phyloP scores from a whole-genome alignment of 2,888 invertebrate genomes.

The Mellilla xanthometata region DNA sequence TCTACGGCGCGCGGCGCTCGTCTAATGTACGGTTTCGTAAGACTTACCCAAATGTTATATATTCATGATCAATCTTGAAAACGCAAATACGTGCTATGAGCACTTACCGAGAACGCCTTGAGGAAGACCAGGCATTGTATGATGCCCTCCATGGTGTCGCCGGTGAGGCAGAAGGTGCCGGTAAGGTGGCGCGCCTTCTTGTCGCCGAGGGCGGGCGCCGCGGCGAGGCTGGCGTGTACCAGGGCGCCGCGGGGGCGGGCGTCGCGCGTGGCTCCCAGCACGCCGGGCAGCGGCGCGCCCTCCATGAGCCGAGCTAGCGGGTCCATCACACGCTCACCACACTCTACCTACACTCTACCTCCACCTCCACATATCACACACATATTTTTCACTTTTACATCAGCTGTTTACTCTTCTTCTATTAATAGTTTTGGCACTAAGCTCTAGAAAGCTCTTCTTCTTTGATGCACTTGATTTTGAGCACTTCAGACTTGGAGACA shows the following conservation, averaged over 20 bases:
- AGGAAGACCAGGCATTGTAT: constrained; percentile 96
- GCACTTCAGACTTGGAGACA: not conserved
- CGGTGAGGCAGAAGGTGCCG: constrained; percentile 94
- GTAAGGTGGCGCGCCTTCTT: constrained; percentile 92
- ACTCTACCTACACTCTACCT: not conserved
- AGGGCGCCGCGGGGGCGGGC: constrained; percentile 86
- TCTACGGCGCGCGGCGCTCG: too few species aligned
- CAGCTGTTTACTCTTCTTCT: too few species aligned
- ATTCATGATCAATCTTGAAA: too few species aligned
- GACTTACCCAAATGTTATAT: too few species aligned
- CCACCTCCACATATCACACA: too few species aligned
- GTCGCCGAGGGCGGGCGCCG: constrained; percentile 86
- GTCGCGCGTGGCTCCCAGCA: constrained; percentile 78
- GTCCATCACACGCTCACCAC: constrained; percentile 84
- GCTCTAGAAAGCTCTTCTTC: too few species aligned
- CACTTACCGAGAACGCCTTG: constrained; percentile 96
- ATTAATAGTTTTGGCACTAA: too few species aligned
- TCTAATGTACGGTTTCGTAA: too few species aligned
- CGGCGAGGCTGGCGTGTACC: constrained; percentile 90
- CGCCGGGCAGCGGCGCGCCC: constrained; percentile 85
- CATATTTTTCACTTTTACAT: too few species aligned
- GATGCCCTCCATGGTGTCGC: constrained; percentile 96
- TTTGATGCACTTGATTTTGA: too few species aligned
- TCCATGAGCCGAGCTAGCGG: constrained; percentile 92
- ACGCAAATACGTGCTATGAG: too few species aligned